Conservation (phyloP, 2,888 invertebrate species). For the Polyploca ridens region DNA sequence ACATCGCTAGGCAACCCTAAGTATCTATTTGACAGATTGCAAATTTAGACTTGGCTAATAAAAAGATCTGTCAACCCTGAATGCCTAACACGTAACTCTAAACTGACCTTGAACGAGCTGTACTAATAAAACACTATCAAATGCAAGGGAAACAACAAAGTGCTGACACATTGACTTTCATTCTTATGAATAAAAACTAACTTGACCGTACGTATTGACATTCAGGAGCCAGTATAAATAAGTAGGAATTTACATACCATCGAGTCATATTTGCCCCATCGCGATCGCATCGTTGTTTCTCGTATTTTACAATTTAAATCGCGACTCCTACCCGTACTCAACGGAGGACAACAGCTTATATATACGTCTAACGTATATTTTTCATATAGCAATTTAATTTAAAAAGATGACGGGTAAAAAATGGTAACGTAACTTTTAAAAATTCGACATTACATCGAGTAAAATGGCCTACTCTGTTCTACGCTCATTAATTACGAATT, state of each 20-base stretch:
- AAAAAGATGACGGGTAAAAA: constrained; percentile 56
- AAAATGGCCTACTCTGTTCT: constrained; percentile 46
- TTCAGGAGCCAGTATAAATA: constrained; percentile 65
- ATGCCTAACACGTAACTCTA: not conserved
- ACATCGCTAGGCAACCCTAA: not conserved
- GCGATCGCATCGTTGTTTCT: constrained; percentile 36
- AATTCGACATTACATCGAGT: constrained; percentile 61
- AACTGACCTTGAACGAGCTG: not conserved
- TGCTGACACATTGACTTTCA: constrained; percentile 66
- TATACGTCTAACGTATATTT: constrained; percentile 24
- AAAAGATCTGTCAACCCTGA: constrained; percentile 2
- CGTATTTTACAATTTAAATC: constrained; percentile 53
- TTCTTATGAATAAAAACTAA: constrained; percentile 69
- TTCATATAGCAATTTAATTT: constrained; percentile 54
- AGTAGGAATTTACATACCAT: constrained; percentile 66
- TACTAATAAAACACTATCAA: constrained; percentile 38
- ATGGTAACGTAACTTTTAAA: constrained; percentile 56
- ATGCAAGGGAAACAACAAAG: constrained; percentile 38
- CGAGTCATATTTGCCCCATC: constrained; percentile 46
- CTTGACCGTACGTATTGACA: constrained; percentile 63
- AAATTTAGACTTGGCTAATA: not conserved
- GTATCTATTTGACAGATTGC: not conserved
- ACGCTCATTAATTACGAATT: constrained; percentile 77
- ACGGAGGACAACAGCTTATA: not conserved
- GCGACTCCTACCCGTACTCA: not conserved